Base-by-base conservation (phyloP, 2,113 vertebrate genomes). In the Orycteropus afer region DNA sequence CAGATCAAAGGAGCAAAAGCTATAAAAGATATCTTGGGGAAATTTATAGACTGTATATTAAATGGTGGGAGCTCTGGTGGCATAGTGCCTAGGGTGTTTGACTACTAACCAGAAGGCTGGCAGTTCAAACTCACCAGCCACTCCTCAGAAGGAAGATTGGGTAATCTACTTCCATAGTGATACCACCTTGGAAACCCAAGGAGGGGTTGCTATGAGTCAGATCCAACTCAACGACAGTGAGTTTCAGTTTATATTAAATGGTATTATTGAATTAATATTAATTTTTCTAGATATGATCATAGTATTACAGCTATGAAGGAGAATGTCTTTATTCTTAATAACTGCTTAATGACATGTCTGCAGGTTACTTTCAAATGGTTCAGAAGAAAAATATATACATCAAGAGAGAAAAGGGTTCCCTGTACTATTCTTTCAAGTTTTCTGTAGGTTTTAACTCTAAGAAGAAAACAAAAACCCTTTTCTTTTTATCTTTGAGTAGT, bases 401-500 rank as follows among this genome's bases (percentile, higher is more conserved):
- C 34, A 45, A 74, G 14, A 74, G 25, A 45, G 42, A 45, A 40
- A 13, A 47, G 22, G 13, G 27, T 47, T 90, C 65, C 45, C 47
- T 69, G 12, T 47, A 55, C 82, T 89, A 13, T 55, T 91, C 51
- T 88, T 74, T 73, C 12, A 34, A 14, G 27, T 85, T 7, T 49
- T 91, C 78, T 91, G 3, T 79, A 78, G 25, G 14, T 79, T 91
- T 82, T 45, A 93, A 55, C 42, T 87, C 81, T 18, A 11, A 65
- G 65, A 32, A 42, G 49, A 22, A 81, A 49, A 57, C 53, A 76
- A 29, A 80, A 84, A 7, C 0, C 2, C 11, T 27, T 79, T n/a
- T 67, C 13, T 79, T 86, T 95, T 89, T 40, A 69, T 5, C 69
- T 93, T 85, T 94, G 29, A 94, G 77, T 71, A 59, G 20, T 95